phyloP scores from a whole-genome alignment of 2,113 vertebrate genomes.

The Delphinus delphis region DNA sequence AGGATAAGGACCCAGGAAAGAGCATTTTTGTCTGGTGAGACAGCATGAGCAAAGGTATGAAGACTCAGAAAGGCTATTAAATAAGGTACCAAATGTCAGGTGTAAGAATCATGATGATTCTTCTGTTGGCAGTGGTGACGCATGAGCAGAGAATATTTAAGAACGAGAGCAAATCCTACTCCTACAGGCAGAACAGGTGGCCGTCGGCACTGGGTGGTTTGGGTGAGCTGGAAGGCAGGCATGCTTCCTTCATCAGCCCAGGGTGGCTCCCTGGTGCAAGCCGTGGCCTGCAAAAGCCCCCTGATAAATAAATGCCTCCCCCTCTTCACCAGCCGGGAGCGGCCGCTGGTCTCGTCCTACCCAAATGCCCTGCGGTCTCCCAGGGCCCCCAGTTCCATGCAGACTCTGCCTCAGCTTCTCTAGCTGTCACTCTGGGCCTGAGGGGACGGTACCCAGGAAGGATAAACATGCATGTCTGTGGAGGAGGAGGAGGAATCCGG shows the following conservation, averaged over 20 bases:
- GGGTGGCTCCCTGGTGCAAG: neutral
- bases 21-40: neutral
- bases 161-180: neutral
- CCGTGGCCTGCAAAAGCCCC: neutral
- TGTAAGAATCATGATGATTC: neutral
- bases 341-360: neutral
- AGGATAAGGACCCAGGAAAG: neutral
- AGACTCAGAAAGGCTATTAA: neutral
- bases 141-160: neutral
- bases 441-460: neutral
- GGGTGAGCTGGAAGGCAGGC: neutral
- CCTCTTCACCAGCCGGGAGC: neutral
- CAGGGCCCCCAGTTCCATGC: neutral
- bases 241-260: neutral
- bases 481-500: neutral
- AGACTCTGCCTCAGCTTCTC: neutral
- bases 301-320: neutral
- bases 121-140: neutral
- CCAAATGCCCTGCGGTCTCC: neutral
- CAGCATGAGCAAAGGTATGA: neutral
- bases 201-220: neutral
- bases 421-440: neutral
- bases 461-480: neutral
- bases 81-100: neutral
- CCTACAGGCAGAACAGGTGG: neutral